These are phyloP conservation scores for Hipparchia semele DNA, from an alignment of 2,888 invertebrate genomes.

Conservation along the genomic window DNA sequence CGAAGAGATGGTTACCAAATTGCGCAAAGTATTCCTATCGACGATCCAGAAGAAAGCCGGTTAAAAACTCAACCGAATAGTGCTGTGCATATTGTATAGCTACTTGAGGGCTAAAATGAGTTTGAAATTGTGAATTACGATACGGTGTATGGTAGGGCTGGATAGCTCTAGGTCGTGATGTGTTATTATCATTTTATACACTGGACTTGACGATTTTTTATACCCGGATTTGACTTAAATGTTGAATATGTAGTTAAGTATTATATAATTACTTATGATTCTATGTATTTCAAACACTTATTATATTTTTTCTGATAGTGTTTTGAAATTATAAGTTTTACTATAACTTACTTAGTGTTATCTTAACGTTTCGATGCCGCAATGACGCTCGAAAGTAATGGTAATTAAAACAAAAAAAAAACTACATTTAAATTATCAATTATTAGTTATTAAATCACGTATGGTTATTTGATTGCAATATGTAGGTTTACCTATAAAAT, in stretches of 20 bases:
- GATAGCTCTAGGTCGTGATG: constrained; percentile 6
- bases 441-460: constrained; percentile 47
- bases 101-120: constrained; percentile 29
- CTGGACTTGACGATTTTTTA: constrained; percentile 37
- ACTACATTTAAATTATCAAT: constrained; percentile 41
- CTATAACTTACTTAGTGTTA: constrained; percentile 28
- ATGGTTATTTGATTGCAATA: constrained; percentile 45
- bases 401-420: constrained; percentile 37
- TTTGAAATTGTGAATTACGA: constrained; percentile 16
- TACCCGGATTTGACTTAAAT: constrained; percentile 41
- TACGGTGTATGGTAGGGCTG: not conserved
- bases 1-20: constrained; percentile 86
- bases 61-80: constrained; percentile 34
- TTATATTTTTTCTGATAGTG: constrained; percentile 36
- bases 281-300: constrained; percentile 41
- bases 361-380: constrained; percentile 37
- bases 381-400: constrained; percentile 37
- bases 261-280: constrained; percentile 23
- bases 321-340: constrained; percentile 40
- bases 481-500: constrained; percentile 37
- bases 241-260: constrained; percentile 22
- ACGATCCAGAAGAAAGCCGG: constrained; percentile 81
- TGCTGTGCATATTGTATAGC: constrained; percentile 46
- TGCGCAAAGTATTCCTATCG: constrained; percentile 85
- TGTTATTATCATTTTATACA: constrained; percentile 13